Evolutionary conservation across 2,797 vertebrate genomes (phyloP), one percentile per base, ranked within the genome.

Genomic region (Anguilla marmorata): DNA sequence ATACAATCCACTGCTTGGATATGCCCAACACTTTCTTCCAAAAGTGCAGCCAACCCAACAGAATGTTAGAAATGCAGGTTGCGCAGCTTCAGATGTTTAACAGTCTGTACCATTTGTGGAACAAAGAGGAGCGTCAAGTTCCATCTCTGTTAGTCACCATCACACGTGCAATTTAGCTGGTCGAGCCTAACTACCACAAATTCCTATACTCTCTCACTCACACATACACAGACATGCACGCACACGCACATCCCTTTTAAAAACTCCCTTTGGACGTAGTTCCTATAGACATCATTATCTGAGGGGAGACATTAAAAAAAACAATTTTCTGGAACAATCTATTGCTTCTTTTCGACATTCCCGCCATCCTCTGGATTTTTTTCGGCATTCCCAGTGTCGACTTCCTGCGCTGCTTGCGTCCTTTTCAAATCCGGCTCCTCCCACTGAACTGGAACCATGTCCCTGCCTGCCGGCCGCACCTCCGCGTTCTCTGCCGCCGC

Each of bases 351-450:
- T 45, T 86, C 86, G 3, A 3, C 27, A 58, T 48, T 79, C 41
- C 48, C 7, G 72, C 52, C 24, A 0, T 37, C n/a, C 0, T 8
- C 45, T 16, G 24, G 89, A 88, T 87, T 93, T 85, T 30, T 58
- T 88, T 72, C 90, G 14, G n/a, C 91, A 63, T 91, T 89, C n/a
- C 86, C 90, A 16, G 50, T 14, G 14, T 50, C 52, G 0, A 56
- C 79, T 19, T 89, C 72, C 87, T 50, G 21, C 88, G 92, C 60
- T n/a, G 85, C 27, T 79, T 90, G 66, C 3, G 84, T 60, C 33
- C n/a, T 85, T 24, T 90, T 72, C 24, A 33, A 58, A 50, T 12
- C 88, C 12, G 0, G 24, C 0, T 6, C 86, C 66, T 90, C 93
- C 54, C 89, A 90, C 85, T 86, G 84, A 12, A n/a, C 33, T 84